Conservation (phyloP, 2,888 invertebrate species). For the Cetonia aurata region DNA sequence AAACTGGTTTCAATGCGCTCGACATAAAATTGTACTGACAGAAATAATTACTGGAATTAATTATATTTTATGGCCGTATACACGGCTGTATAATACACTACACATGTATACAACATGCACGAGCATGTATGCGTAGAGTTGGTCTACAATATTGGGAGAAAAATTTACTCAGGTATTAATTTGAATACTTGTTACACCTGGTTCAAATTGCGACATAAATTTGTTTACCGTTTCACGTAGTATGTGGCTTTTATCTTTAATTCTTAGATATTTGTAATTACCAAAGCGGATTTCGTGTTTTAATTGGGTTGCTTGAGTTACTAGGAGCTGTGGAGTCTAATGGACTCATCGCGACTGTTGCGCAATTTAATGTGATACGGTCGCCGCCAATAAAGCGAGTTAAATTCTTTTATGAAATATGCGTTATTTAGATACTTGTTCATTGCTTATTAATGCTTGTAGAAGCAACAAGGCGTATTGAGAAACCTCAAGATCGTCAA, state of each 20-base stretch:
- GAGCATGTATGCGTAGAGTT: not conserved
- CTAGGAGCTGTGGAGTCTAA: constrained; percentile 6
- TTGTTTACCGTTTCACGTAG: constrained; percentile 36
- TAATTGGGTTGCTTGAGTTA: constrained; percentile 24
- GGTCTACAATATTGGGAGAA: constrained; percentile 22
- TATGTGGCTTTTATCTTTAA: constrained; percentile 32
- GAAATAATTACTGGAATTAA: constrained; percentile 51
- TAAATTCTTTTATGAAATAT: too few species aligned
- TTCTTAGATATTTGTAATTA: constrained; percentile 38
- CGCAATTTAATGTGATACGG: constrained; percentile 9
- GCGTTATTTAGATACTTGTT: too few species aligned
- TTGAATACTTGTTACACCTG: constrained; percentile 43
- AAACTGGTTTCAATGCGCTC: constrained; percentile 49
- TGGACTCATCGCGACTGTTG: constrained; percentile 3
- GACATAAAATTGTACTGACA: constrained; percentile 49
- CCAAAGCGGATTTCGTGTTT: constrained; percentile 25
- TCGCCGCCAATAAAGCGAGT: not conserved
- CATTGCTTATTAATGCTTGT: too few species aligned
- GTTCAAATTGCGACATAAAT: constrained; percentile 38
- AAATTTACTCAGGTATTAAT: constrained; percentile 40
- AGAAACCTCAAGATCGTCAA: too few species aligned
- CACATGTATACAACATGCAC: constrained; percentile 15
- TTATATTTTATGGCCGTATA: constrained; percentile 47
- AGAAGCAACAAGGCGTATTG: too few species aligned
- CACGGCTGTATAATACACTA: constrained; percentile 18